These are phyloP conservation scores for Rhagonycha fulva DNA, from an alignment of 2,888 invertebrate species.

Conservation along the genomic window DNA sequence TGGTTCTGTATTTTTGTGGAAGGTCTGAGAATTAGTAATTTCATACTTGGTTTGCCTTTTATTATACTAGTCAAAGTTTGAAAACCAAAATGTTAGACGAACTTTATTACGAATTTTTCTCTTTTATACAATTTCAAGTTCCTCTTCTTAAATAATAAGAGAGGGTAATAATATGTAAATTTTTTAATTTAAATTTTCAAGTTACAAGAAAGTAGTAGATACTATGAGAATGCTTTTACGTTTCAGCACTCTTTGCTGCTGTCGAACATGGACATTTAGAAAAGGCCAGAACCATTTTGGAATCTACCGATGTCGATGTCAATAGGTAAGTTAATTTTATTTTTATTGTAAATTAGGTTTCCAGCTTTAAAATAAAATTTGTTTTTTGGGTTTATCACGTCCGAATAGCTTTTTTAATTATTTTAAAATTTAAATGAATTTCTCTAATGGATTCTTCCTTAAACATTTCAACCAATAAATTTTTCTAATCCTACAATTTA, in stretches of 20 bases:
- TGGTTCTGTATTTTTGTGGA: neutral
- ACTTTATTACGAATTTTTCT: neutral
- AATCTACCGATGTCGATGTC: slow-evolving; percentile 90
- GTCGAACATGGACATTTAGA: slow-evolving; percentile 95
- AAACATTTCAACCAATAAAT: neutral
- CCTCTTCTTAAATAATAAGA: neutral
- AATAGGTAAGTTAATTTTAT: slow-evolving; percentile 71
- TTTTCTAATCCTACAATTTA: neutral
- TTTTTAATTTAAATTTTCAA: neutral
- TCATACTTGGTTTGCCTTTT: neutral
- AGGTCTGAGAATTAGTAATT: neutral
- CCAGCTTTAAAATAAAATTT: neutral
- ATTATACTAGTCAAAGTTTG: neutral
- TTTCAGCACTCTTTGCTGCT: slow-evolving; percentile 90
- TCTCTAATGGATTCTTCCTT: neutral
- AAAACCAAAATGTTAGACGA: neutral
- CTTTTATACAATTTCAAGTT: neutral
- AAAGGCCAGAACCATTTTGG: slow-evolving; percentile 87
- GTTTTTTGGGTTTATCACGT: neutral
- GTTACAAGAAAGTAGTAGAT: neutral
- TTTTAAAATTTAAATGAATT: neutral
- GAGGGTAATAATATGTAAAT: neutral
- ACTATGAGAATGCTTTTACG: slow-evolving; percentile 43
- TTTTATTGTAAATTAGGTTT: neutral
- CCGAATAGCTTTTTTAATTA: neutral